phyloP scores from a whole-genome alignment of 2,113 vertebrate genomes.

The Tychaedon coryphoeus region DNA sequence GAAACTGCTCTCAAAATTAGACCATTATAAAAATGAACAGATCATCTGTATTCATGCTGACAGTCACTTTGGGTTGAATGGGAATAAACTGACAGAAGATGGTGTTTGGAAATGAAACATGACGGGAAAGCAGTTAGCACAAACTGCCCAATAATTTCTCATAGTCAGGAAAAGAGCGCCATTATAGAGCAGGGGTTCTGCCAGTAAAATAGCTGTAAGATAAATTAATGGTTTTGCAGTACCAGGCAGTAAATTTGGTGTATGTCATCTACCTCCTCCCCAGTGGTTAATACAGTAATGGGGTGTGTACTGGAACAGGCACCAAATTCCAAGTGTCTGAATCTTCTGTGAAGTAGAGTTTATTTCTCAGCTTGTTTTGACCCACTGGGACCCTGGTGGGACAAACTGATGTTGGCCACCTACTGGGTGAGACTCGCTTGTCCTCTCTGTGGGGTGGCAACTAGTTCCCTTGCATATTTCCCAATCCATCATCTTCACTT shows the following conservation, averaged over 20 bases:
- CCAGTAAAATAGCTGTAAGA: slow-evolving; percentile 51
- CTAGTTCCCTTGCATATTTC: neutral
- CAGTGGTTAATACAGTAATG: neutral
- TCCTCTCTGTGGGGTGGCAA: neutral
- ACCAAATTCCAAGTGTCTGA: neutral
- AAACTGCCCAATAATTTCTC: slow-evolving; percentile 68
- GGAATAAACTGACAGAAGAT: slow-evolving; percentile 55
- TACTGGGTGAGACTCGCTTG: neutral
- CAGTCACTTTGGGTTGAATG: slow-evolving; percentile 63
- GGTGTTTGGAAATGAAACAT: slow-evolving; percentile 70
- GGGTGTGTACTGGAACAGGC: neutral
- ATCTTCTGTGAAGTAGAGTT: neutral
- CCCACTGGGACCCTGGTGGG: neutral
- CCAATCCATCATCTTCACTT: neutral
- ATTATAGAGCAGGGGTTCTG: slow-evolving; percentile 42
- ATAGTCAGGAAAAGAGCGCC: slow-evolving; percentile 17
- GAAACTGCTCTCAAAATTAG: slow-evolving; percentile 20
- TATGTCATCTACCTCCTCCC: neutral
- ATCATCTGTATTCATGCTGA: slow-evolving; percentile 36
- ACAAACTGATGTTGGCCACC: neutral
- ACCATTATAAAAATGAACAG: slow-evolving; percentile 28
- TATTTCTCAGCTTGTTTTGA: neutral
- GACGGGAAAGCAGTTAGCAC: slow-evolving; percentile 55
- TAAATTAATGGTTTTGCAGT: slow-evolving; percentile 24
- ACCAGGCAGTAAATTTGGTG: slow-evolving; percentile 31